Evolutionary conservation across 2,797 vertebrate genomes (phyloP), one percentile per base, ranked within the genome.

Genomic region (Malacoraja senta): DNA sequence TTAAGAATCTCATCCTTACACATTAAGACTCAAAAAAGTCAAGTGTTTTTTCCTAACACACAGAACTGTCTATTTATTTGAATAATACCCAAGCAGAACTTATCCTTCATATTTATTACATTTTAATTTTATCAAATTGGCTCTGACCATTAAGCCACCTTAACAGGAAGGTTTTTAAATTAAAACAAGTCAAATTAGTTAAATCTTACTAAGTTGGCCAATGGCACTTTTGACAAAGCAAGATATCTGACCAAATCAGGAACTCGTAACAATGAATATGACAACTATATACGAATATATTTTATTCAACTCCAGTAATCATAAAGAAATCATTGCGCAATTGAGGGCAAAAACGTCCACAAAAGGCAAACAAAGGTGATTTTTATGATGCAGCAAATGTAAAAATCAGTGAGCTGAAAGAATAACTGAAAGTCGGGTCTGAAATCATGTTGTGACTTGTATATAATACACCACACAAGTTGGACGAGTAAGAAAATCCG

Each of bases 401-500:
- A 29, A 65, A 58, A 65, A 19, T 35, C 84, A 65, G n/a, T 9
- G 63, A 88, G 61, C 84, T 68, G 84, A 35, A 79, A 21, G 13
- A 88, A 15, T 68, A 35, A 21, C 17, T 35, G 84, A 6, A 32
- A 63, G 15, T 21, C 19, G 35, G n/a, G n/a, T n/a, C 84, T 38
- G 1, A 29, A 65, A 63, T 32, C 84, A 35, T 88, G 84, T n/a
- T 74, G 21, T n/a, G 35, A 1, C 44, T 44, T 91, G 94, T 94
- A 94, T 7, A 24, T 93, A 93, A 94, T 68, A 93, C 90, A 93
- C 94, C 94, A 94, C 77, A 95, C 93, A 93, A 94, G 84, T 94
- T 95, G 93, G 93, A 92, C 95, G 93, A 95, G 96, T 94, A 95
- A 94, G 95, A 95, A 94, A 94, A 96, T 96, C 95, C 96, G 95